A percentile compares a stretch with the other conserved stretches of the same genome.
Conservation (phyloP, 2,797 vertebrate species). For the Geotria australis region DNA sequence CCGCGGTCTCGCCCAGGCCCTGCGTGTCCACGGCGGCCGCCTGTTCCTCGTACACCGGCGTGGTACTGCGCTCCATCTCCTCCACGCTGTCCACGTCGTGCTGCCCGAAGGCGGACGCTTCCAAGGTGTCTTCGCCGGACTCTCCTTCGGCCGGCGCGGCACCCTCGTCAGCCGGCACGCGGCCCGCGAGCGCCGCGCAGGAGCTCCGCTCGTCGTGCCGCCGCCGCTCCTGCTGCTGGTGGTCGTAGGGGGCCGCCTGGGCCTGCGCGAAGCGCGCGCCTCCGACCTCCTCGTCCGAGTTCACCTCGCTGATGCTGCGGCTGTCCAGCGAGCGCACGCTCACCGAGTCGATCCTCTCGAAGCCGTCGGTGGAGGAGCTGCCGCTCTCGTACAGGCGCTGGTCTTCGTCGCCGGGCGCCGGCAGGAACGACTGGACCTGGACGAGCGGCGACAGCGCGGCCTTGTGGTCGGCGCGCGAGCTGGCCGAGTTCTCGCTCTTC, state of each 20-base stretch:
- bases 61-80: not conserved
- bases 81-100: not conserved
- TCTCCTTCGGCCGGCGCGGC: not conserved
- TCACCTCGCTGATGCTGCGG: slow-evolving; percentile 82
- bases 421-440: slow-evolving; percentile 70
- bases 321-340: slow-evolving; percentile 88
- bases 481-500: slow-evolving; percentile 83
- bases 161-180: slow-evolving; percentile 2
- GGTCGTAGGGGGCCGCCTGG: slow-evolving; percentile 13
- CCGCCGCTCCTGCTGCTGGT: not conserved
- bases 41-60: not conserved
- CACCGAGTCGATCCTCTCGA: slow-evolving; percentile 89
- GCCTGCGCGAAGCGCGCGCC: slow-evolving; percentile 34
- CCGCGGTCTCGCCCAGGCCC: too few species aligned
- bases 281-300: slow-evolving; percentile 71
- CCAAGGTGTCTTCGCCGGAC: too few species aligned
- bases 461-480: slow-evolving; percentile 58
- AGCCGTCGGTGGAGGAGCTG: slow-evolving; percentile 81
- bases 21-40: too few species aligned
- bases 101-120: not conserved
- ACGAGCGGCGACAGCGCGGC: slow-evolving; percentile 70
- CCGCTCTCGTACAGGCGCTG: slow-evolving; percentile 60
- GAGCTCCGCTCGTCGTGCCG: too few species aligned
- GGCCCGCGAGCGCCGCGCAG: not conserved
- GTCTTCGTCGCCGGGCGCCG: slow-evolving; percentile 62